phyloP scores from a whole-genome alignment of 1,140 invertebrate species.

The Drosophila saltans region DNA sequence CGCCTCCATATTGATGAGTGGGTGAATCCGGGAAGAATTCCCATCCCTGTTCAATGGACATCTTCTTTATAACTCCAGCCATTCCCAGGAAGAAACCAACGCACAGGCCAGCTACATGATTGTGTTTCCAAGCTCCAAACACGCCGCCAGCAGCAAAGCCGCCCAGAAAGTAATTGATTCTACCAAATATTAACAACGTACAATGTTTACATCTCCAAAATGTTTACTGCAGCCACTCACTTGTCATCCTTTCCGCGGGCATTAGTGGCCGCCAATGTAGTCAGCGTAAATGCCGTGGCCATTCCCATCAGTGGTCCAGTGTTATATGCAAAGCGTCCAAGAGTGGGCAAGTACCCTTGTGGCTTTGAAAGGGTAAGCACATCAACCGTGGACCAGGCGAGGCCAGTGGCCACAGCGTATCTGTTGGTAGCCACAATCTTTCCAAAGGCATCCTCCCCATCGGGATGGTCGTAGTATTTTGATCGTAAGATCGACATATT shows the following conservation, averaged over 20 bases:
- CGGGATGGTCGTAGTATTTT: slow-evolving; percentile 88
- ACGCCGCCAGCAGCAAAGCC: slow-evolving; percentile 85
- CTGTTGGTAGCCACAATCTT: slow-evolving; percentile 87
- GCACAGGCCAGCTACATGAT: slow-evolving; percentile 62
- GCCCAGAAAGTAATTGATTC: slow-evolving; percentile 86
- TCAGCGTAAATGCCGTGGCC: slow-evolving; percentile 86
- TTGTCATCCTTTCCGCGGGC: slow-evolving; percentile 87
- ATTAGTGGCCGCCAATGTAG: slow-evolving; percentile 85
- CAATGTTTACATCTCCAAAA: neutral
- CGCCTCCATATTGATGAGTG: slow-evolving; percentile 56
- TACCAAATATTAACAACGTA: slow-evolving; percentile 27
- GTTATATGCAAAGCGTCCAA: slow-evolving; percentile 85
- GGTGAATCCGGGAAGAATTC: slow-evolving; percentile 83
- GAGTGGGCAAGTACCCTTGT: slow-evolving; percentile 83
- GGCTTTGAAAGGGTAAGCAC: slow-evolving; percentile 85
- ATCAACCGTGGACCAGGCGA: slow-evolving; percentile 85
- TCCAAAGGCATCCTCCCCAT: slow-evolving; percentile 87
- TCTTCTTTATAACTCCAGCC: slow-evolving; percentile 86
- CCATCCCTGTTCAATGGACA: slow-evolving; percentile 84
- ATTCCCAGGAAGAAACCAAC: slow-evolving; percentile 73
- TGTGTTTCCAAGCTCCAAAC: slow-evolving; percentile 85
- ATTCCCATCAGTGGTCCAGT: slow-evolving; percentile 86
- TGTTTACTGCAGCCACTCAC: slow-evolving; percentile 39
- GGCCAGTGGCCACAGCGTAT: slow-evolving; percentile 84
- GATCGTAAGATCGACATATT: slow-evolving; percentile 75